Evolutionary conservation across 2,797 vertebrate species (phyloP), one percentile per base, ranked within the genome.

Genomic region (Chelon auratus): DNA sequence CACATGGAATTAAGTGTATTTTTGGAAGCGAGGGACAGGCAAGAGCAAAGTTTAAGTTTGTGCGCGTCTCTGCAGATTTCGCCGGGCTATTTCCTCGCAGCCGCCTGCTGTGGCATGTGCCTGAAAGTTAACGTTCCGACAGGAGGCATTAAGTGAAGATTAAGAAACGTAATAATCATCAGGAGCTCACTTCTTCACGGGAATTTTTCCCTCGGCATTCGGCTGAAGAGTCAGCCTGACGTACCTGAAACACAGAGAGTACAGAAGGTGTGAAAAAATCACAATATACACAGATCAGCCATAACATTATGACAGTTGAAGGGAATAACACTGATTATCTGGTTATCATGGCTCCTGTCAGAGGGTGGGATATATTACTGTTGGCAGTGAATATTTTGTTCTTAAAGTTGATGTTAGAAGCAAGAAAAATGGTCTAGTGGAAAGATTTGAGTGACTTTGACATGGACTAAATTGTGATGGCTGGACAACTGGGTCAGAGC

Each of bases 111-210:
- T 54, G 53, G 57, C 80, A 64, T 14, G 68, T 47, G 75, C 56
- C 59, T 72, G 39, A 36, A 10, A 64, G 48, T 45, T 22, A 69
- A 53, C 26, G 40, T 53, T 47, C 20, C 15, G 42, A 51, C 56
- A 33, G 62, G 13, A 69, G 1, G 1, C 58, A 58, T 54, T 47
- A 75, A 66, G 47, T 71, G 50, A 73, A 53, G 22, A 75, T 52
- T 8, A 43, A 30, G 45, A 14, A 42, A 33, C 10, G 15, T 33
- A 71, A 56, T 15, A 10, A 59, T 57, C 13, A 37, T 48, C 1
- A 1, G 53, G 4, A 2, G 18, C 97, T 96, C 94, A 99, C 98
- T 97, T 98, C 92, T 99, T 99, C 60, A 99, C 95, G 30, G 97
- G 97, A 78, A 99, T 98, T 40, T 95, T 95, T 0, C 96, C 97